Conservation (phyloP, 2,797 vertebrate species). For the Schizopygopsis pylzovi region DNA sequence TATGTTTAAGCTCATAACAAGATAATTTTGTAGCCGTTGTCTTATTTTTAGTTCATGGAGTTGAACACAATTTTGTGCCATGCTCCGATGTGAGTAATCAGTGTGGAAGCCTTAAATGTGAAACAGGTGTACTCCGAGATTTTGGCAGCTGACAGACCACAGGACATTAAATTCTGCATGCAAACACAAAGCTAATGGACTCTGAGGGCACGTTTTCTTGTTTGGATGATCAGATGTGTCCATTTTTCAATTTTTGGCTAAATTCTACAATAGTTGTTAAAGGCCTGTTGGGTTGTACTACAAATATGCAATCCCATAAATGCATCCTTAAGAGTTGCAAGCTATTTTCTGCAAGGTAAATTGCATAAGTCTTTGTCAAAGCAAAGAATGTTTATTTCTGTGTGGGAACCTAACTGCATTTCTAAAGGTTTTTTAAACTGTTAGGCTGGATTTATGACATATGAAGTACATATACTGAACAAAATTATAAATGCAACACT, state of each 20-base stretch:
- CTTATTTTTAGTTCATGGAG: background rate
- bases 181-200: background rate
- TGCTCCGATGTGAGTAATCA: background rate
- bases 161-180: slow-evolving; percentile 5
- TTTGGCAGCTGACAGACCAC: slow-evolving; percentile 7
- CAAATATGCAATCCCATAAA: background rate
- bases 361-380: background rate
- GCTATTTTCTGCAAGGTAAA: background rate
- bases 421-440: background rate
- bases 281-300: background rate
- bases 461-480: too few relatives aligned
- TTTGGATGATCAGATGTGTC: background rate
- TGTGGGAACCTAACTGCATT: background rate
- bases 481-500: too few relatives aligned
- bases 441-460: background rate
- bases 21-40: background rate
- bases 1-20: background rate
- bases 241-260: background rate
- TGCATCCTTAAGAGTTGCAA: background rate
- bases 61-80: background rate
- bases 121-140: slow-evolving; percentile 13
- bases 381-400: background rate
- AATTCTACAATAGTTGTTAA: background rate
- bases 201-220: background rate
- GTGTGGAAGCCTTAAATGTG: background rate